Evolutionary conservation across 2,113 vertebrate species (phyloP), one percentile per base, ranked within the genome.

Genomic region (Pardalotus punctatus): DNA sequence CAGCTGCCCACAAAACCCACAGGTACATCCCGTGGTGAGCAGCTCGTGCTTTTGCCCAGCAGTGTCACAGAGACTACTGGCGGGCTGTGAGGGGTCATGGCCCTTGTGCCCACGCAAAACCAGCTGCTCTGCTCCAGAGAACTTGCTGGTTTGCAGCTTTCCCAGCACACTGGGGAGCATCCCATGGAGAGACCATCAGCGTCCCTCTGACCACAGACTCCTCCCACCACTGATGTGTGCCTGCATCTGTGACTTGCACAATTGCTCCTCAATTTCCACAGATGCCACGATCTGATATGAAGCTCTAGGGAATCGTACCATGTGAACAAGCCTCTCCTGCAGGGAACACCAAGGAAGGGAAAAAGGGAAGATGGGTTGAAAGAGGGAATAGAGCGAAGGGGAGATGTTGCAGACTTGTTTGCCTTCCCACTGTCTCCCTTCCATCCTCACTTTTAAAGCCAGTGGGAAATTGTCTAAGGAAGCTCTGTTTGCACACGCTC

Each of bases 151-250:
- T 56, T 47, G 60, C 33, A 42, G 78, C 29, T 53, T 72, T 56
- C 40, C 35, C 66, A 76, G 66, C 27, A 31, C 53, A 21, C 6
- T 7, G 0, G 61, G 53, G 58, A 91, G 57, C 10, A 25, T 82
- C 45, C 40, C 0, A 0, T 35, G 3, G 2, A 67, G 10, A 38
- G 20, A 13, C 27, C 9, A 3, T 24, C 0, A 0, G 35, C 12
- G 19, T 73, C 31, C 5, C 0, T 14, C 18, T 15, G 27, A 1
- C 36, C 28, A 1, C 14, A 28, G 18, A 3, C 50, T 72, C 51
- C n/a, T 77, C 40, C 61, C 45, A 7, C 3, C 1, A 0, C 21
- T 47, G 11, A 35, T 7, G 10, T 10, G 33, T 16, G 53, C 33
- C 71, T 60, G 40, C 33, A 19, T 38, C 66, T 12, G 62, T 9